phyloP scores from a whole-genome alignment of 2,797 vertebrate species.

The Catharus ustulatus region DNA sequence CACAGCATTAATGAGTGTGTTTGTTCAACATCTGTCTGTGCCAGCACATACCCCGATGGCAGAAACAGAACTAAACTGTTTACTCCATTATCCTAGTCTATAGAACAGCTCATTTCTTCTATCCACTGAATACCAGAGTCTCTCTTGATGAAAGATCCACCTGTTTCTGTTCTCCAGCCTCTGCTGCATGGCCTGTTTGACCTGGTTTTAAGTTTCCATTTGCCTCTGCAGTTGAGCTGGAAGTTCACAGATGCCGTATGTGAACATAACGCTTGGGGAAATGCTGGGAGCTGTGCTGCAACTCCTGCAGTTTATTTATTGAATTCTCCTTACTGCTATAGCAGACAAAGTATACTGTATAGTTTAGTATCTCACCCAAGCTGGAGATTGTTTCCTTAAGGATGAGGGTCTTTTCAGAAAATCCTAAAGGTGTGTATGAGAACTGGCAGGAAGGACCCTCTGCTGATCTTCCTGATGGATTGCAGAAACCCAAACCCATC shows the following conservation, averaged over 20 bases:
- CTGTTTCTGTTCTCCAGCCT: background rate
- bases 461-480: rapidly evolving
- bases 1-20: background rate
- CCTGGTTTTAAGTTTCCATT: background rate
- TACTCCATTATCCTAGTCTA: background rate
- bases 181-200: background rate
- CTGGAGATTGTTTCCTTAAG: background rate
- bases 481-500: background rate
- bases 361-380: background rate
- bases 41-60: background rate
- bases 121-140: background rate
- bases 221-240: background rate
- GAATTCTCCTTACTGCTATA: background rate
- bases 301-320: background rate
- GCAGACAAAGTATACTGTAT: background rate
- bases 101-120: background rate
- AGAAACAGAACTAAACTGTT: background rate
- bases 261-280: background rate
- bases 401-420: background rate
- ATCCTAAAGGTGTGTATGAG: background rate
- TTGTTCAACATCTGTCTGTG: background rate
- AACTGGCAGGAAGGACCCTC: background rate
- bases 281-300: background rate
- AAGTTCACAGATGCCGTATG: background rate
- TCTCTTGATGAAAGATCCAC: background rate